Evolutionary conservation across 2,797 vertebrate genomes (phyloP), one percentile per base, ranked within the genome.

Genomic region (Myotis daubentonii): DNA sequence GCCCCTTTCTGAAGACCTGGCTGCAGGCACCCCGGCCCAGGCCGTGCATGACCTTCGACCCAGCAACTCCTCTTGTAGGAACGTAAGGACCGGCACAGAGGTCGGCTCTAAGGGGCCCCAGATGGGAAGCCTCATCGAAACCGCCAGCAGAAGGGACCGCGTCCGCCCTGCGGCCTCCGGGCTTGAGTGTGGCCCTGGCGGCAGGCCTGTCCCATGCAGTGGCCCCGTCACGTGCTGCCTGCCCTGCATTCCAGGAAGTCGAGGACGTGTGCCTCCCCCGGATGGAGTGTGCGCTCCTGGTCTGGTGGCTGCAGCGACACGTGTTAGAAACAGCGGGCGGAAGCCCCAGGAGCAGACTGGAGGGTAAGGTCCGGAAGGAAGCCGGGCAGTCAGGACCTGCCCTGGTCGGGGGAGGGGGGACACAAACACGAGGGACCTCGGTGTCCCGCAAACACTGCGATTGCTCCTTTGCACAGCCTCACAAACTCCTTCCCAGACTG

Each of bases 181-280:
- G 41, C 36, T 5, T 12, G 33, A 12, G 33, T 6, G 38, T 22
- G 68, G 36, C 68, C 68, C 20, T 25, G 15, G 0, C 0, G 2
- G 16, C 36, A 0, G 20, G 23, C 68, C n/a, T 3, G 0, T 38
- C 0, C 0, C 44, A 3, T 0, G 0, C 51, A 2, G 2, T 15
- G 41, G 25, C 28, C 71, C 38, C 13, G 4, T 41, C 70, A 16
- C 38, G 17, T 8, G 22, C 33, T 57, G 51, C 33, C 76, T 28
- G 28, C 23, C 9, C 3, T 12, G 49, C 17, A 0, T 30, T 23
- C 57, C 57, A 15, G 70, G 62, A 20, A 49, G 38, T 28, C 4
- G 3, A 0, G 1, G 60, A 4, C 4, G 0, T 1, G 8, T 2
- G 22, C 47, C 20, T 9, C 5, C 15, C 72, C 44, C 0, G 2